Evolutionary conservation across 1,140 invertebrate species (phyloP), one percentile per base, ranked within the genome.

Genomic region (Eumaeus atala): DNA sequence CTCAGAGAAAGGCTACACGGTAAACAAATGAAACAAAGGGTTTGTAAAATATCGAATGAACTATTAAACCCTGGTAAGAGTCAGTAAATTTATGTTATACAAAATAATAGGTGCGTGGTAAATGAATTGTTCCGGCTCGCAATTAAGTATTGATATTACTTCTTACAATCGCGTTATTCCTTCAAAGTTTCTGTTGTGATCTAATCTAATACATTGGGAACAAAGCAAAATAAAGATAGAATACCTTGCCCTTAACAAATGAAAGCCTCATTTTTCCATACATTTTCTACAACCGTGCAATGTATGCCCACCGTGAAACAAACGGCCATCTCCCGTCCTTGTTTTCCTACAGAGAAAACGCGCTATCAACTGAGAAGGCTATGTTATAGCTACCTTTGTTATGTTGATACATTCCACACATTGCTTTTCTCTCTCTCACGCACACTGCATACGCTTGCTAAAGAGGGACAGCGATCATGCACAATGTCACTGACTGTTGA

Each of bases 401-500:
- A 70, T 75, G 64, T 72, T 65, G 64, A 64, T 66, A 70, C 73
- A 84, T 84, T 82, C 78, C 77, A 68, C 67, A 48, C 63, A 66
- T 70, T 62, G 48, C 40, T 58, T 53, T 36, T 80, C 79, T 74
- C 71, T 37, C 56, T 82, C 67, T 40, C 49, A 56, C 70, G n/a
- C 38, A 51, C 53, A 47, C 6, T 11, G 17, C 18, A 16, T 56
- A 9, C n/a, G 10, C 14, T 40, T 11, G 66, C 61, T 56, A 58
- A 65, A 77, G 35, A 66, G 72, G 70, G 72, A 74, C 47, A 54
- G 71, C 53, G 47, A 21, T 56, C 72, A 9, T 44, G 40, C 40
- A 14, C 60, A 38, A 70, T 74, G 75, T 72, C 78, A 84, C 74
- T 84, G 80, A 81, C 82, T 81, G 67, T 28, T 84, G 82, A 85